Evolutionary conservation across 2,888 invertebrate species (phyloP).

Genomic region (Erynnis tages): DNA sequence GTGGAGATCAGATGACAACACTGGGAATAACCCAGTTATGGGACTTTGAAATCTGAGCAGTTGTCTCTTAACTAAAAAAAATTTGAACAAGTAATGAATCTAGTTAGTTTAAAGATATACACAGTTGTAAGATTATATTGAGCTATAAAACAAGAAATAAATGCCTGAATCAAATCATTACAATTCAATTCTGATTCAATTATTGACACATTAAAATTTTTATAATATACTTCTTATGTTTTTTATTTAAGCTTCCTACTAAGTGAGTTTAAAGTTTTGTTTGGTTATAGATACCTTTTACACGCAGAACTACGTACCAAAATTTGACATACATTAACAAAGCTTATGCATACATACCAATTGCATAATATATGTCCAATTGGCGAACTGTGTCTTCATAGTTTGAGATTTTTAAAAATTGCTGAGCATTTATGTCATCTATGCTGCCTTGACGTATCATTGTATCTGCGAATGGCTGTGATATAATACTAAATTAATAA

Average conservation of each 20-base stretch:
- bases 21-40: constrained; percentile 96
- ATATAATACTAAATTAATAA: constrained; percentile 5
- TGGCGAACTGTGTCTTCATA: constrained; percentile 95
- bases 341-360: constrained; percentile 81
- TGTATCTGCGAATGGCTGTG: constrained; percentile 56
- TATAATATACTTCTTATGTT: no score
- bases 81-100: neutral
- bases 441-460: constrained; percentile 84
- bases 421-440: constrained; percentile 90
- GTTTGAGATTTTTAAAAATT: constrained; percentile 90
- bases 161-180: no score
- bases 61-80: constrained; percentile 90
- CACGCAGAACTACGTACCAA: no score
- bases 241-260: no score
- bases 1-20: constrained; percentile 88
- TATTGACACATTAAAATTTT: no score
- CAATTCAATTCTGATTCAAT: no score
- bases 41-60: constrained; percentile 95
- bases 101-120: neutral
- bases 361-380: constrained; percentile 96
- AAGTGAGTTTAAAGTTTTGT: no score
- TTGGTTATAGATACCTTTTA: no score
- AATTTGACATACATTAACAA: neutral
- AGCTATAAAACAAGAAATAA: no score
- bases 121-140: no score